These are phyloP conservation scores for Eulemur rufifrons DNA, from an alignment of 2,113 vertebrate species.

Conservation along the genomic window DNA sequence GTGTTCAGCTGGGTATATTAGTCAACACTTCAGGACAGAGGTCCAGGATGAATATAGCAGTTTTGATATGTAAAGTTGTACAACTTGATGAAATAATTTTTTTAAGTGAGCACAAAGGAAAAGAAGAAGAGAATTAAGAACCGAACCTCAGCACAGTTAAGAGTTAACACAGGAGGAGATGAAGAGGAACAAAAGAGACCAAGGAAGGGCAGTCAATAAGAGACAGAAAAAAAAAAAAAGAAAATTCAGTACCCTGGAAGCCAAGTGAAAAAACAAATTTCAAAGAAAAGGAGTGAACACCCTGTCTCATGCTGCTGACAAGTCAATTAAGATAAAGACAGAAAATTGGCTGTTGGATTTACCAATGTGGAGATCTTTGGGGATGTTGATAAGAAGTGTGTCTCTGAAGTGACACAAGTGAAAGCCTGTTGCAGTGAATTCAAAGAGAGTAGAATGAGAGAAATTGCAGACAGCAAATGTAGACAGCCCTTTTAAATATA, in stretches of 20 bases:
- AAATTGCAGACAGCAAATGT: background rate
- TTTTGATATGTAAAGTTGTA: background rate
- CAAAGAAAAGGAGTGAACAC: background rate
- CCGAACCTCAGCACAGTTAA: background rate
- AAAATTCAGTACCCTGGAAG: background rate
- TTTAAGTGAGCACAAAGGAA: background rate
- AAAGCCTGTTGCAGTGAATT: background rate
- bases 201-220: background rate
- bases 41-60: background rate
- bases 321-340: conserved; percentile 9
- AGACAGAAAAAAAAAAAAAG: background rate
- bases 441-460: background rate
- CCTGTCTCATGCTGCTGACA: background rate
- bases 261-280: background rate
- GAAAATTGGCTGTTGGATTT: background rate
- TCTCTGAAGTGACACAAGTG: background rate
- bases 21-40: background rate
- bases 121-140: background rate
- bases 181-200: background rate
- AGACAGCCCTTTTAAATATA: background rate
- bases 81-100: background rate
- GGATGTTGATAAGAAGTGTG: background rate
- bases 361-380: background rate
- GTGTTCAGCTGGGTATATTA: background rate
- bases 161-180: background rate